phyloP scores from a whole-genome alignment of 2,888 invertebrate species.

The Limnephilus lunatus region DNA sequence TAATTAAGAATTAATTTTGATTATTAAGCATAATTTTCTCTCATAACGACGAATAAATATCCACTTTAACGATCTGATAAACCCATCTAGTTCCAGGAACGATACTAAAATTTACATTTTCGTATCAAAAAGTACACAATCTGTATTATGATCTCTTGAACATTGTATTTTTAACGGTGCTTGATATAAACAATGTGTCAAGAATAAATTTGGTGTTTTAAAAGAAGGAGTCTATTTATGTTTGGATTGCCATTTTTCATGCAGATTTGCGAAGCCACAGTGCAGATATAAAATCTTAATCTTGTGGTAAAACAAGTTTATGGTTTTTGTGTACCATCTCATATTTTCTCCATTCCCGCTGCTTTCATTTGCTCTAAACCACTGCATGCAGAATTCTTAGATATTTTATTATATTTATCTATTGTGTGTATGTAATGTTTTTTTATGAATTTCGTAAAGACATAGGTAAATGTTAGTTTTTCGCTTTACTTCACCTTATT shows the following conservation, averaged over 20 bases:
- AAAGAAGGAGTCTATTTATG: background rate
- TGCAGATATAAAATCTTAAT: background rate
- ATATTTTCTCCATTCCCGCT: background rate
- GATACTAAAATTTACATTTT: slow-evolving; percentile 46
- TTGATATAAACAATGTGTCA: slow-evolving; percentile 28
- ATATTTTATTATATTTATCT: too few relatives aligned
- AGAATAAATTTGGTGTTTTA: slow-evolving; percentile 6
- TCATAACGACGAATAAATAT: slow-evolving; percentile 42
- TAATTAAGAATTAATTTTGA: slow-evolving; percentile 50
- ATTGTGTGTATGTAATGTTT: background rate
- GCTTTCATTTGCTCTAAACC: background rate
- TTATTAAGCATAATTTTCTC: slow-evolving; percentile 39
- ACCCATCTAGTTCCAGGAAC: slow-evolving; percentile 22
- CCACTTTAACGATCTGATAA: slow-evolving; percentile 45
- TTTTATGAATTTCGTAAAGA: background rate
- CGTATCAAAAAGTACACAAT: slow-evolving; percentile 22
- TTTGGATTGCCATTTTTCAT: background rate
- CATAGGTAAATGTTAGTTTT: too few relatives aligned
- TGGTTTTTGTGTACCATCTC: background rate
- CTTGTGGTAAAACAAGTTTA: background rate
- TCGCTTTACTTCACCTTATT: background rate
- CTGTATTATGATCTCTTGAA: slow-evolving; percentile 35
- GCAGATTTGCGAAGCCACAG: background rate
- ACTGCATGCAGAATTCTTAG: too few relatives aligned
- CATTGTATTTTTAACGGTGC: slow-evolving; percentile 31